These are phyloP conservation scores for Drosophila kikkawai DNA, from an alignment of 1,140 invertebrate species.

Conservation along the genomic window DNA sequence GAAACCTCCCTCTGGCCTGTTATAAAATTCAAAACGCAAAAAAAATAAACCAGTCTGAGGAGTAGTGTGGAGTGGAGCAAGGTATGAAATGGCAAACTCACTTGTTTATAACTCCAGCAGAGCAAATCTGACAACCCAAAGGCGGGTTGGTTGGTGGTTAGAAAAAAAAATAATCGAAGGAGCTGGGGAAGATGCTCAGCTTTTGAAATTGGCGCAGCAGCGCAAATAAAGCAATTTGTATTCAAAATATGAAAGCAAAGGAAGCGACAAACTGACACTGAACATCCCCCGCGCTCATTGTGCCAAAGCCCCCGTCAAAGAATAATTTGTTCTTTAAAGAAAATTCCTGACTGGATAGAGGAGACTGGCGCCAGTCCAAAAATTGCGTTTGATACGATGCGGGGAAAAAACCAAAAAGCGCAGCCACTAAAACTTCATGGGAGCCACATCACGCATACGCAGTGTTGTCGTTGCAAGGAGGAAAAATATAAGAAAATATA, in stretches of 20 bases:
- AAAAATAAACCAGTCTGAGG: conserved; percentile 8
- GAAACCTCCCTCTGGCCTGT: conserved; percentile 39
- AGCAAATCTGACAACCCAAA: conserved; percentile 64
- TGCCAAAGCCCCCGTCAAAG: conserved; percentile 31
- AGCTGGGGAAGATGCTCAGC: neutral
- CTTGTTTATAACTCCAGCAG: conserved; percentile 77
- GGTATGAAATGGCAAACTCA: conserved; percentile 71
- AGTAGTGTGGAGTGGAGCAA: conserved; percentile 47
- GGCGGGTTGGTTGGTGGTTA: conserved; percentile 27
- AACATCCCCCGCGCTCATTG: conserved; percentile 25
- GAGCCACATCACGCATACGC: conserved; percentile 53
- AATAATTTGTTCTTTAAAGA: conserved; percentile 56
- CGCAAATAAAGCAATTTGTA: conserved; percentile 85
- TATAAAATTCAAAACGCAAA: conserved; percentile 69
- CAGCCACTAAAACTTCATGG: conserved; percentile 32
- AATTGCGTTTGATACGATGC: conserved; percentile 47
- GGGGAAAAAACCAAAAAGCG: conserved; percentile 16
- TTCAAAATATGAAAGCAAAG: conserved; percentile 83
- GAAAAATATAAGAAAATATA: neutral
- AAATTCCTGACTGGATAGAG: conserved; percentile 26
- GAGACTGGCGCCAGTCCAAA: conserved; percentile 63
- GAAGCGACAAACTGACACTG: conserved; percentile 69
- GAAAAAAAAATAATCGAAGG: conserved; percentile 10
- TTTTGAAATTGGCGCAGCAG: conserved; percentile 75
- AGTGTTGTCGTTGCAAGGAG: conserved; percentile 8